Evolutionary conservation across 2,888 invertebrate species (phyloP), one percentile per base, ranked within the genome.

Genomic region (Autographa pulchrina): DNA sequence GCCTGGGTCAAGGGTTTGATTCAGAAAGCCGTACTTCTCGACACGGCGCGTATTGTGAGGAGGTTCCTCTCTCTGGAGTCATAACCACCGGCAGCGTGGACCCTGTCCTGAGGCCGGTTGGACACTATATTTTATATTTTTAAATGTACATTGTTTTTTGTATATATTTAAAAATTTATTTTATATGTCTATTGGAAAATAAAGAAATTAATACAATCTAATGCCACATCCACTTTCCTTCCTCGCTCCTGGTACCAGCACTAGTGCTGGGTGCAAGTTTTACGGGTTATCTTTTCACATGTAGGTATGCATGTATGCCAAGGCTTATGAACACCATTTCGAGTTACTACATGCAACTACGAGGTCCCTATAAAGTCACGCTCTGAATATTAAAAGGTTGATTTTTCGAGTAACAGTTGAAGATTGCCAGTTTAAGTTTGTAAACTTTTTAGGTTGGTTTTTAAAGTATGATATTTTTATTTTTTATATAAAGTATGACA

Each of bases 291-390:
- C 68, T 61, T 32, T 31, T 38, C 31, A 31, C 52, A 20, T 52
- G n/a, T n/a, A n/a, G n/a, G n/a, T n/a, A 48, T 70, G 59, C 43
- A 52, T 68, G 41, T 62, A 62, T 59, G 58, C 54, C 74, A 76
- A 58, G 70, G 65, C 52, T 70, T 65, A 48, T 31, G 14, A 52
- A 41, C 56, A 20, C 2, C 25, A 41, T 74, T 63, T 16, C 54
- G 11, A 20, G 25, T 41, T 61, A 54, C 13, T 52, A 48, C 31
- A 63, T 60, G 35, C n/a, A 20, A 18, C 20, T 18, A 52, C 4
- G 11, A 1, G 0, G n/a, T 31, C 32, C 35, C 43, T 20, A 13
- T 18, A 41, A 16, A 54, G 52, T 61, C 58, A 48, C n/a, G 48
- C 48, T 48, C 48, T n/a, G 48, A 48, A 48, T 48, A 48, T 48